Base-by-base conservation (phyloP, 2,113 vertebrate genomes). In the Rhinopomastus cyanomelas region DNA sequence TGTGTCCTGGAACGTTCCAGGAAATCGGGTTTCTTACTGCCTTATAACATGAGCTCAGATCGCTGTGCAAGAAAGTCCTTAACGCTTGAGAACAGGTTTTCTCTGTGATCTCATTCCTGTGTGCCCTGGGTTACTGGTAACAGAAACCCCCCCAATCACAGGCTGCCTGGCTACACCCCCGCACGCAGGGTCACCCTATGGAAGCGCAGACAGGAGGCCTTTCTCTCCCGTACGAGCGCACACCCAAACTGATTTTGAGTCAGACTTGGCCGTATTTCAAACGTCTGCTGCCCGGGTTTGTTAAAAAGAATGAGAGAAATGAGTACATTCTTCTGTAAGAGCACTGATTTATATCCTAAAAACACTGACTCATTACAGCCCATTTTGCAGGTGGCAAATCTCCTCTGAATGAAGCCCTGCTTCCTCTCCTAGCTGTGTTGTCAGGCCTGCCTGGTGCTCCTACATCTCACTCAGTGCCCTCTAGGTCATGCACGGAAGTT, bases 111-210 rank as follows among this genome's bases (percentile, higher is more conserved):
- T 95, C 94, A 93, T 82, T 92, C 20, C 71, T 73, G 71, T 59
- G 81, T 1, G 5, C 42, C 36, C 53, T 83, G 59, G 76, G n/a
- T 60, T 77, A 74, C 85, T 37, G 67, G 89, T 89, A 94, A 94
- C 95, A 86, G 93, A 92, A 96, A 90, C 53, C 78, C 84, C 93
- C 87, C 92, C 90, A 92, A 94, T 95, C 88, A 90, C 67, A 8
- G 34, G 66, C 90, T 94, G 90, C 79, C 93, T 78, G 66, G 78
- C 74, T 73, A 88, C 60, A 93, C 90, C 88, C 93, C 93, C 74
- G 78, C 87, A 82, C 16, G 60, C 78, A 82, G 81, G 93, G 84
- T 95, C 88, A 90, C 81, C 86, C 90, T 95, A 87, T 87, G 66
- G 74, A 92, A 71, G 85, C 59, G 59, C 5, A 16, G 67, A 95